Evolutionary conservation across 2,888 invertebrate genomes (phyloP).

Genomic region (Netelia inedita): DNA sequence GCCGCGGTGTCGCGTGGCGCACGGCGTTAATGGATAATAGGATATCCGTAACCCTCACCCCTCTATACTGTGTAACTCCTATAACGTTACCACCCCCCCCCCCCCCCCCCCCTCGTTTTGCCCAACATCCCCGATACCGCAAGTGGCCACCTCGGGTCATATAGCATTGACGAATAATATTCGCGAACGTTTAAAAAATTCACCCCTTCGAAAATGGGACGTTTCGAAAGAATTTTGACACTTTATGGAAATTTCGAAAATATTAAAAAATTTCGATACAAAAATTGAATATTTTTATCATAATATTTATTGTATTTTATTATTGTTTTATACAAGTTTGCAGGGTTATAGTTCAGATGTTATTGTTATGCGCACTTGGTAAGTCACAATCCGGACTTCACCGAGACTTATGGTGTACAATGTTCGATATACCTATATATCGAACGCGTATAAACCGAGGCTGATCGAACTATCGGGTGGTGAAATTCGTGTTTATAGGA

Average conservation of each 20-base stretch:
- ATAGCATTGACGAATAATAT: conserved; percentile 23
- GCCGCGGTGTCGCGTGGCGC: conserved; percentile 70
- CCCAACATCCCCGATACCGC: conserved; percentile 12
- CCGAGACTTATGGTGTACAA: conserved; percentile 26
- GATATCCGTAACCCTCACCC: conserved; percentile 73
- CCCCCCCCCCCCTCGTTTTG: conserved; percentile 6
- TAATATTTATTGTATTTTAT: neutral
- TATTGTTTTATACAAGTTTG: neutral
- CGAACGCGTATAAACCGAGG: conserved; percentile 11
- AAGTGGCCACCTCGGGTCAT: conserved; percentile 32
- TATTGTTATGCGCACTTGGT: conserved; percentile 9
- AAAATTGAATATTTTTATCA: neutral
- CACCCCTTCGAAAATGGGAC: neutral
- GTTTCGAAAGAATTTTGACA: neutral
- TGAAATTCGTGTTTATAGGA: conserved; percentile 46
- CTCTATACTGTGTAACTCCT: conserved; percentile 29
- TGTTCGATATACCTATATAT: conserved; percentile 1
- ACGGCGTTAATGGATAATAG: conserved; percentile 77
- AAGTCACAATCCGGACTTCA: conserved; percentile 5
- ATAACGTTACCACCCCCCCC: conserved; percentile 46
- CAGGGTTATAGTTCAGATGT: conserved; percentile 11
- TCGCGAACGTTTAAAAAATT: conserved; percentile 45
- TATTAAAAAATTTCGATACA: neutral
- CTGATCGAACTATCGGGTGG: conserved; percentile 57
- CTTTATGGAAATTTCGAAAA: neutral